Evolutionary conservation across 2,888 invertebrate genomes (phyloP), one percentile per base, ranked within the genome.

Genomic region (Amblyteles armatorius): DNA sequence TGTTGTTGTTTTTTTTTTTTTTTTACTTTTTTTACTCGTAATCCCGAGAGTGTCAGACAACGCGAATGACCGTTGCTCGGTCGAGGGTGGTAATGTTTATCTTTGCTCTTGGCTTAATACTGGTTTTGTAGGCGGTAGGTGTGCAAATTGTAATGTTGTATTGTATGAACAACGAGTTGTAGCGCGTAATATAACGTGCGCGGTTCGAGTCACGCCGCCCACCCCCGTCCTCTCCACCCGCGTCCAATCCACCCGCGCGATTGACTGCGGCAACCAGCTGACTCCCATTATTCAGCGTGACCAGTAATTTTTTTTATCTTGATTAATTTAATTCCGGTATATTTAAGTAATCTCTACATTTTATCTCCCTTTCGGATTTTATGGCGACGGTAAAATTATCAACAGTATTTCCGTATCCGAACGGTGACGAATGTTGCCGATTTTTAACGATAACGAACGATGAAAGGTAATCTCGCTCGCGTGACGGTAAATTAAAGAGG

Each of bases 91-190:
- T 48, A 36, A 80, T 69, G 48, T 48, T 48, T 48, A 60, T 67
- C 19, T 68, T 52, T 55, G 19, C 29, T 29, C 13, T 77, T 55
- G 57, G 69, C 29, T 65, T 65, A 22, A 19, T 63, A 44, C 26
- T 63, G 16, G 40, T 40, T 36, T 74, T 16, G 52, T 13, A 22
- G 13, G 44, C 3, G 48, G 60, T 72, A 67, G 80, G 69, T 77
- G 80, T 77, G 68, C 60, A 60, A 78, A 73, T 84, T 67, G 52
- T 80, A 65, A 80, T 80, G 68, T 78, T 48, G 68, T 52, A 68
- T 78, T 48, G 68, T 52, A 57, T 63, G 52, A 77, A 68, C 65
- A 72, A 65, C 50, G 76, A 40, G 36, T 71, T 52, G 63, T 84
- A 50, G 26, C 57, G 57, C 26, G 26, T 57, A 57, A 57, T 73